Conservation (phyloP, 2,113 vertebrate species). For the Heterocephalus glaber region DNA sequence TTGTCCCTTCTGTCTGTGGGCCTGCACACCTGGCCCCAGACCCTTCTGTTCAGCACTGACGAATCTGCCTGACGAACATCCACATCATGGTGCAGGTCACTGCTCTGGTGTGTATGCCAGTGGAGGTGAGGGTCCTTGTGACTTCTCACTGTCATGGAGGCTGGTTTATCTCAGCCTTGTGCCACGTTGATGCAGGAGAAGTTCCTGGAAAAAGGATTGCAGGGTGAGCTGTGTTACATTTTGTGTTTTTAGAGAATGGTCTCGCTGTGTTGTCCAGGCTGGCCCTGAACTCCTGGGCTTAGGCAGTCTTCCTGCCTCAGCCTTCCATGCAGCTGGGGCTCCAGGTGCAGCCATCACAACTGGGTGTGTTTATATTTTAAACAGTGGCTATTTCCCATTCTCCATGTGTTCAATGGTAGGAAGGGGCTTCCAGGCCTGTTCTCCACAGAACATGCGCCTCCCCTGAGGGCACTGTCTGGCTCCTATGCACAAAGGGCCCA, state of each 20-base stretch:
- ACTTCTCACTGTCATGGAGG: neutral
- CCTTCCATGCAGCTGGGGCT: neutral
- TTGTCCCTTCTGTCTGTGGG: neutral
- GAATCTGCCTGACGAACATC: neutral
- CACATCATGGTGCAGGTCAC: neutral
- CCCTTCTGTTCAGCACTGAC: neutral
- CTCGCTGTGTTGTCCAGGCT: neutral
- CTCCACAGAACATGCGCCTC: neutral
- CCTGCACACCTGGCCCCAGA: neutral
- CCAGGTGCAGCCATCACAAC: neutral
- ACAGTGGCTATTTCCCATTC: neutral
- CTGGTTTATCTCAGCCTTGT: neutral
- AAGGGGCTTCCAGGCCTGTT: neutral
- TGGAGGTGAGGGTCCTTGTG: neutral
- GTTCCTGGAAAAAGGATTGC: neutral
- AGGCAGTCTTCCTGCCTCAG: neutral
- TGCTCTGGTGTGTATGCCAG: neutral
- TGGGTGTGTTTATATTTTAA: neutral
- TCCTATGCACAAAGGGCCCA: neutral
- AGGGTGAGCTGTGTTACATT: no score
- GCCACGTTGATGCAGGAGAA: rapidly evolving
- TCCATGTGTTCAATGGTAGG: neutral
- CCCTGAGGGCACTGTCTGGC: neutral
- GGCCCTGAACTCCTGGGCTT: neutral
- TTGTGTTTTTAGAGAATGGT: neutral